Evolutionary conservation across 2,113 vertebrate species (phyloP).

Genomic region (Paratilapia polleni): DNA sequence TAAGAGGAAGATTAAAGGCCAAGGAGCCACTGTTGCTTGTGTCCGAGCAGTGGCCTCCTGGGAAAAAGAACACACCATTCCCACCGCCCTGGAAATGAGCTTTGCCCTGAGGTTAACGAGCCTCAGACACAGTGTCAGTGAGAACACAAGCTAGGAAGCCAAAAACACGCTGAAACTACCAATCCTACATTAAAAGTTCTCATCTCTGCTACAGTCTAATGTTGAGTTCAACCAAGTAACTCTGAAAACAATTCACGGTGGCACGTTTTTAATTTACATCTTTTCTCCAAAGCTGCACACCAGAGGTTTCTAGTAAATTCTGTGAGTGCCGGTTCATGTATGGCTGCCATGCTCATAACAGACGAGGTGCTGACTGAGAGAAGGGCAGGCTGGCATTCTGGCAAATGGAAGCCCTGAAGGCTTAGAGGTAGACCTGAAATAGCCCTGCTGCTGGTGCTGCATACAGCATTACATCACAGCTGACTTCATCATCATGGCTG

Average conservation of each 20-base stretch:
- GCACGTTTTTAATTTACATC: constrained; percentile 19
- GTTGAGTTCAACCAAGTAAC: constrained; percentile 16
- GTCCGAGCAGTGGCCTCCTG: constrained; percentile 16
- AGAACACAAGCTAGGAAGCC: constrained; percentile 31
- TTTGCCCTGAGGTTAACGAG: constrained; percentile 61
- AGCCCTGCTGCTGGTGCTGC: constrained; percentile 56
- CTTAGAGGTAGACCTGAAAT: constrained; percentile 74
- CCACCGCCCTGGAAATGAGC: constrained; percentile 60
- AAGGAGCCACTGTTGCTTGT: constrained; percentile 44
- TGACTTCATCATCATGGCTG: constrained; percentile 57
- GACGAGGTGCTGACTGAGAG: constrained; percentile 72
- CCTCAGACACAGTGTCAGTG: constrained; percentile 48
- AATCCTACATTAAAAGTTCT: constrained; percentile 56
- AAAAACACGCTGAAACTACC: constrained; percentile 40
- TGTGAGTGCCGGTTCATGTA: constrained; percentile 40
- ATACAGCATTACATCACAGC: constrained; percentile 75
- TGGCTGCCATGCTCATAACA: constrained; percentile 51
- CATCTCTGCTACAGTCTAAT: constrained; percentile 19
- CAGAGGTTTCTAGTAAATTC: constrained; percentile 47
- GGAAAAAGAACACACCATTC: constrained; percentile 66
- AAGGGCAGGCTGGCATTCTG: constrained; percentile 55
- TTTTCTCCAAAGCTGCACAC: background rate
- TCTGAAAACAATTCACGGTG: constrained; percentile 15
- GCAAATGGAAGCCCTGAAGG: constrained; percentile 56
- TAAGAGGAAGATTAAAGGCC: constrained; percentile 71